Conservation (phyloP, 2,797 vertebrate genomes). For the Melanotaenia boesemani region DNA sequence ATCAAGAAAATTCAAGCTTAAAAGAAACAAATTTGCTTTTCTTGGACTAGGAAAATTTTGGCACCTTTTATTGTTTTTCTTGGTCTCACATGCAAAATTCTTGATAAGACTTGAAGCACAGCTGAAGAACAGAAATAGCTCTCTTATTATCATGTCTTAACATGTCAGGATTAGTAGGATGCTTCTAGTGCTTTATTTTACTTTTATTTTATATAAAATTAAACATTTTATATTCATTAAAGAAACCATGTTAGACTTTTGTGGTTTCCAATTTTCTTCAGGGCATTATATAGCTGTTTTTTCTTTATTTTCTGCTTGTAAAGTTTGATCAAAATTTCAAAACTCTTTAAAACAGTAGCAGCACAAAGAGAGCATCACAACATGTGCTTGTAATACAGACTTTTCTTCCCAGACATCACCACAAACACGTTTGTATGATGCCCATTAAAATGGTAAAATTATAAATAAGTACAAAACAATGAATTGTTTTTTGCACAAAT, state of each 20-base stretch:
- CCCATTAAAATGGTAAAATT: no score
- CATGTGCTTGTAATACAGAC: no score
- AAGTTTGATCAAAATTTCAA: background rate
- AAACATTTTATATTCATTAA: background rate
- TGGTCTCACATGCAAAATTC: background rate
- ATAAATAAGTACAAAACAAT: no score
- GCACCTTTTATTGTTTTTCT: background rate
- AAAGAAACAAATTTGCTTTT: no score
- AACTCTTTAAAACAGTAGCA: no score
- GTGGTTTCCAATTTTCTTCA: background rate
- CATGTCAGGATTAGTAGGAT: background rate
- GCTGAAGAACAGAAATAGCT: background rate
- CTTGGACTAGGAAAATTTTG: background rate
- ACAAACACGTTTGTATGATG: no score
- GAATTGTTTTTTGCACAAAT: background rate
- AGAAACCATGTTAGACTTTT: background rate
- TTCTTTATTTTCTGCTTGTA: background rate
- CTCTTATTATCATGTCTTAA: background rate
- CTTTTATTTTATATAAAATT: no score
- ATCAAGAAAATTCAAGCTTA: no score
- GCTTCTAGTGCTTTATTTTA: background rate
- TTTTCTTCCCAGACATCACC: no score
- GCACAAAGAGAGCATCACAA: no score
- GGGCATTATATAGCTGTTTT: background rate
- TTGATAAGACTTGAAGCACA: background rate